Conservation (phyloP, 2,888 invertebrate species). For the Homarus gammarus region DNA sequence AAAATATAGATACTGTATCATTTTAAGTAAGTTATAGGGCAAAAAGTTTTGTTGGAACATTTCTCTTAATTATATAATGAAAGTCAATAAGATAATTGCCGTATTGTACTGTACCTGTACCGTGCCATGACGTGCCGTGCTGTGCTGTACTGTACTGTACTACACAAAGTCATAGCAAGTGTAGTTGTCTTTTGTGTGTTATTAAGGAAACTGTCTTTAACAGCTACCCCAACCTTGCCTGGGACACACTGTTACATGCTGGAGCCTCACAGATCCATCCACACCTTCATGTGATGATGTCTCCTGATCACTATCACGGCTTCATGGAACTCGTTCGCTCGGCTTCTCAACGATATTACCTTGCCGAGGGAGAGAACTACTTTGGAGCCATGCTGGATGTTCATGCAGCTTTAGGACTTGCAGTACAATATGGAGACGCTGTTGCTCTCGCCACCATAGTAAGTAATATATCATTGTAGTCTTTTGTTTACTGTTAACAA, state of each 20-base stretch:
- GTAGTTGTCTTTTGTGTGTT: no score
- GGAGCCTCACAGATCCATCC: constrained; percentile 81
- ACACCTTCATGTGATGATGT: constrained; percentile 80
- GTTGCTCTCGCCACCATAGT: constrained; percentile 63
- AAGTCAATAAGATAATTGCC: no score
- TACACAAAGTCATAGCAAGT: no score
- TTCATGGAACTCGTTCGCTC: constrained; percentile 54
- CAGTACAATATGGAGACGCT: constrained; percentile 65
- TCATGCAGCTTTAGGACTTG: constrained; percentile 66
- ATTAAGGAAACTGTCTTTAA: constrained; percentile 67
- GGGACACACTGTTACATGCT: constrained; percentile 80
- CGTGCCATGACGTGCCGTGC: no score
- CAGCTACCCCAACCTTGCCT: constrained; percentile 79
- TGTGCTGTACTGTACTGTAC: no score
- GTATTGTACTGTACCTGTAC: no score
- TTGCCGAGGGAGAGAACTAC: constrained; percentile 53
- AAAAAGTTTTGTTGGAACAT: no score
- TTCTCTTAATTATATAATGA: no score
- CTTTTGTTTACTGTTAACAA: no score
- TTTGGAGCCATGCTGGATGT: constrained; percentile 54
- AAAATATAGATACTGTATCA: no score
- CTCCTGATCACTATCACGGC: constrained; percentile 77
- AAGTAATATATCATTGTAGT: no score
- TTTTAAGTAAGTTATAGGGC: no score
- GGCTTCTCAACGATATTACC: constrained; percentile 53